A percentile compares a stretch with the other conserved stretches of the same genome.
phyloP scores from a whole-genome alignment of 2,888 invertebrate species.

The Beris morrisii region DNA sequence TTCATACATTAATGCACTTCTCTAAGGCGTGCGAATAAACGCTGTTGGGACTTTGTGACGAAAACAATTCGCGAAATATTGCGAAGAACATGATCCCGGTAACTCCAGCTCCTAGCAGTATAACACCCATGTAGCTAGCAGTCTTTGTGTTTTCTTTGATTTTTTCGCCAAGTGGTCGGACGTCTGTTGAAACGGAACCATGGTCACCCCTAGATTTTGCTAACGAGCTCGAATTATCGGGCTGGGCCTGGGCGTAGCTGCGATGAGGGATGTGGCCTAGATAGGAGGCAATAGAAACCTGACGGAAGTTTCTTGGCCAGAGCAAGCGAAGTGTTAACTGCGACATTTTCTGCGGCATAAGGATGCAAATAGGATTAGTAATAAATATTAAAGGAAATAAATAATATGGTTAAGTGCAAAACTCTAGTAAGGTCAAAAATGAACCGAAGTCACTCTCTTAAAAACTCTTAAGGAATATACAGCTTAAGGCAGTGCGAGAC shows the following conservation, averaged over 20 bases:
- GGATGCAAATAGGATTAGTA: too few species aligned
- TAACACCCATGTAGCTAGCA: slow-evolving; percentile 79
- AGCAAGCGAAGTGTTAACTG: slow-evolving; percentile 6
- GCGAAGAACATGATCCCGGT: slow-evolving; percentile 82
- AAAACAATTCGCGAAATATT: slow-evolving; percentile 84
- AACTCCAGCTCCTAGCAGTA: slow-evolving; percentile 77
- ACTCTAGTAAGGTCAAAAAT: too few species aligned
- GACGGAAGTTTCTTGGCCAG: slow-evolving; percentile 6
- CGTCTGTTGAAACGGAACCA: slow-evolving; percentile 57
- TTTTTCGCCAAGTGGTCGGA: slow-evolving; percentile 70
- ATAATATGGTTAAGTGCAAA: too few species aligned
- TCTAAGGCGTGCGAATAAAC: slow-evolving; percentile 79
- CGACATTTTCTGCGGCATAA: slow-evolving; percentile 9
- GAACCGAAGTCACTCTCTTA: too few species aligned
- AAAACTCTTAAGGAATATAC: too few species aligned
- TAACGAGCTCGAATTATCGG: slow-evolving; percentile 18
- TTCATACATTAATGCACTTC: slow-evolving; percentile 66
- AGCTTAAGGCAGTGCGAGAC: too few species aligned
- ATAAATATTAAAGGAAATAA: too few species aligned
- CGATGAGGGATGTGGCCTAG: not conserved
- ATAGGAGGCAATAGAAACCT: not conserved
- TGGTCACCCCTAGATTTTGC: slow-evolving; percentile 8
- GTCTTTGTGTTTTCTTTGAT: slow-evolving; percentile 92
- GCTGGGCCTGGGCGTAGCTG: slow-evolving; percentile 28
- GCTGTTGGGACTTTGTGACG: slow-evolving; percentile 82